Percentiles rank a stretch among this genome's conserved stretches.
phyloP scores from a whole-genome alignment of 2,888 invertebrate genomes.

The Papilio protenor region DNA sequence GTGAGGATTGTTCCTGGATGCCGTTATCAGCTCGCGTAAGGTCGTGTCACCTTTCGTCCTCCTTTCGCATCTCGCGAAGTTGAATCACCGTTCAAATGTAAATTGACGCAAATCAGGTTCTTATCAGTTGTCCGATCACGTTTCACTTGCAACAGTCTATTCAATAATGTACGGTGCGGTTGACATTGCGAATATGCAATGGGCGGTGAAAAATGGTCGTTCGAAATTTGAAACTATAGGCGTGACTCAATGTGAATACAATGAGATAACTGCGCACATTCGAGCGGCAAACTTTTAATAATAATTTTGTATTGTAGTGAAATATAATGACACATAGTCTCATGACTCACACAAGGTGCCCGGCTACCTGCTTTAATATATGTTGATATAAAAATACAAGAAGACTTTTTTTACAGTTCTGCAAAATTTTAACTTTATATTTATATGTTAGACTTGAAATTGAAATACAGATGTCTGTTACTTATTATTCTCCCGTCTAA shows the following conservation, averaged over 20 bases:
- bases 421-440: background rate
- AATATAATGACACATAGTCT: slow-evolving; percentile 17
- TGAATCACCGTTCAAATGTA: slow-evolving; percentile 54
- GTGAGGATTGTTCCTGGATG: slow-evolving; percentile 66
- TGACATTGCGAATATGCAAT: slow-evolving; percentile 38
- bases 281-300: slow-evolving; percentile 18
- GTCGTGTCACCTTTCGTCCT: slow-evolving; percentile 72
- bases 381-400: background rate
- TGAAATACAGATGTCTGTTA: background rate
- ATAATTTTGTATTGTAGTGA: slow-evolving; percentile 29
- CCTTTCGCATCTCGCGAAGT: slow-evolving; percentile 60
- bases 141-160: slow-evolving; percentile 27
- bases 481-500: background rate
- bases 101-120: slow-evolving; percentile 31
- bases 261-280: slow-evolving; percentile 39
- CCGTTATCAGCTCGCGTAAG: slow-evolving; percentile 73
- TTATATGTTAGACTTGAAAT: background rate
- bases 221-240: slow-evolving; percentile 40
- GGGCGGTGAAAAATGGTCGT: slow-evolving; percentile 36
- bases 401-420: background rate
- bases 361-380: background rate
- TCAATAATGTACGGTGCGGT: slow-evolving; percentile 28
- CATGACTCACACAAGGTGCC: background rate
- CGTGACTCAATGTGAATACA: slow-evolving; percentile 42
- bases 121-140: slow-evolving; percentile 42